Evolutionary conservation across 2,797 vertebrate genomes (phyloP).

Genomic region (Lateolabrax maculatus): DNA sequence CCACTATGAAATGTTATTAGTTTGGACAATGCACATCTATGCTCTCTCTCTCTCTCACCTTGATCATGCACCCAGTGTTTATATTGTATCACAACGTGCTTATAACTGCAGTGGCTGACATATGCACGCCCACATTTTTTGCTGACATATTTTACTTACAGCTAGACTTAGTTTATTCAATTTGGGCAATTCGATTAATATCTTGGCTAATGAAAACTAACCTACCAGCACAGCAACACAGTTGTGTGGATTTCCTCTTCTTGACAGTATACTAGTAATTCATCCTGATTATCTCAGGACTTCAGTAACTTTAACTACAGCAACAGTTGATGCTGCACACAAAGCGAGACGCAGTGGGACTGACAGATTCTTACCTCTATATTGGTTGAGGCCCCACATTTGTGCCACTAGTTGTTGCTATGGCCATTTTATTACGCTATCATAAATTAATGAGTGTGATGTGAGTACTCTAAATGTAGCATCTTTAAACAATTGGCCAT

Average conservation of each 20-base stretch:
- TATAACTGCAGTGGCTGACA: neutral
- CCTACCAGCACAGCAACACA: neutral
- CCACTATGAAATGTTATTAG: neutral
- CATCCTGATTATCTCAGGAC: neutral
- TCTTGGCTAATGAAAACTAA: neutral
- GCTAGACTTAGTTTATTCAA: neutral
- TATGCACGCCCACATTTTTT: neutral
- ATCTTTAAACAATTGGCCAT: neutral
- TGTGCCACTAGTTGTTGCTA: neutral
- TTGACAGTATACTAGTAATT: neutral
- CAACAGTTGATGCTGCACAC: neutral
- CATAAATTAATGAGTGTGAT: neutral
- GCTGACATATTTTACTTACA: neutral
- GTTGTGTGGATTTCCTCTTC: neutral
- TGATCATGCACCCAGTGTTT: neutral
- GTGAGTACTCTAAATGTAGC: neutral
- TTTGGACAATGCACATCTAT: neutral
- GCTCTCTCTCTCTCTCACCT: neutral
- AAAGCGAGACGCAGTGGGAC: neutral
- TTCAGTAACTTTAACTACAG: neutral
- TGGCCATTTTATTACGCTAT: neutral
- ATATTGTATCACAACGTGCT: neutral
- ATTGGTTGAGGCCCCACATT: neutral
- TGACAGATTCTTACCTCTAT: neutral
- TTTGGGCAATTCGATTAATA: neutral